Conservation (phyloP, 2,888 invertebrate genomes). For the Machimus rusticus region DNA sequence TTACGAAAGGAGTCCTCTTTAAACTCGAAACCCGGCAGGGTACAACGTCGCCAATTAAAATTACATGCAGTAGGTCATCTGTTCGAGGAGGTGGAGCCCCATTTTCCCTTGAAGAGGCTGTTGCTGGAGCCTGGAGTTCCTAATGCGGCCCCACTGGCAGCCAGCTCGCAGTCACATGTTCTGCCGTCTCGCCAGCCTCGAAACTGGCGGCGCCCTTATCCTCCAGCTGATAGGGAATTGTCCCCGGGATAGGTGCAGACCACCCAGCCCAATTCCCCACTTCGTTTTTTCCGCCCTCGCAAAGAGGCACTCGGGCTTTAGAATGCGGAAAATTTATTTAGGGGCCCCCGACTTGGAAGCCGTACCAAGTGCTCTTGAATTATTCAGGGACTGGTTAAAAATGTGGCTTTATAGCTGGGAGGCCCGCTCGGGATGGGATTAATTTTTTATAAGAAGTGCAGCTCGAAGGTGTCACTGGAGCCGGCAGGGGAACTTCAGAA, state of each 20-base stretch:
- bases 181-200: not conserved
- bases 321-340: conserved; percentile 36
- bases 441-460: conserved; percentile 35
- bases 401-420: conserved; percentile 24
- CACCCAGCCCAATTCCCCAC: not conserved
- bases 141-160: not conserved
- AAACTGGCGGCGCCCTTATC: conserved; percentile 17
- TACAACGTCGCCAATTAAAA: conserved; percentile 36
- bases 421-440: conserved; percentile 12
- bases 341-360: not conserved
- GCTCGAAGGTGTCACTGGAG: conserved; percentile 9
- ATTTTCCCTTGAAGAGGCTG: conserved; percentile 17
- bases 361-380: not conserved
- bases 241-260: conserved; percentile 12
- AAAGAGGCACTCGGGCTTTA: conserved; percentile 26
- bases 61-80: conserved; percentile 36
- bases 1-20: conserved; percentile 6
- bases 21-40: not conserved
- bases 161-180: not conserved
- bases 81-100: not conserved
- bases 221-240: conserved; percentile 23
- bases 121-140: not conserved
- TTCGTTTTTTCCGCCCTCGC: conserved; percentile 2
- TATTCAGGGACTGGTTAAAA: conserved; percentile 25
- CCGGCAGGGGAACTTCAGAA: not conserved